These are phyloP conservation scores for Ictalurus furcatus DNA, from an alignment of 2,113 vertebrate genomes.

Conservation along the genomic window DNA sequence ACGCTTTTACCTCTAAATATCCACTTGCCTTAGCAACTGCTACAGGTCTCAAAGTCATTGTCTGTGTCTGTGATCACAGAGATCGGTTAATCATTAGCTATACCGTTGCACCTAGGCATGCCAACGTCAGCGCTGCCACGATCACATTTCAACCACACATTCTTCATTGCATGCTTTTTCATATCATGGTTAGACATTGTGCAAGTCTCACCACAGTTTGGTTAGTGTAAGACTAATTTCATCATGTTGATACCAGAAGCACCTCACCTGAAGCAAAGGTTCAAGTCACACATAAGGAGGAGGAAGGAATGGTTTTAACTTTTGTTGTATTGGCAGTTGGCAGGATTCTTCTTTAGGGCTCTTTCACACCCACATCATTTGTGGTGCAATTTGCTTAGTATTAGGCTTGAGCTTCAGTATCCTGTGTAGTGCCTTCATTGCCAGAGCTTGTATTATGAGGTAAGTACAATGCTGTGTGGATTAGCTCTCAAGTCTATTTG, in stretches of 20 bases:
- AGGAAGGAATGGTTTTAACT: not conserved
- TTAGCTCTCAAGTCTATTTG: not conserved
- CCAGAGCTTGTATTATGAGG: not conserved
- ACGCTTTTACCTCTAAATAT: constrained; percentile 10
- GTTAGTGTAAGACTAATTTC: not conserved
- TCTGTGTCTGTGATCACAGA: constrained; percentile 11
- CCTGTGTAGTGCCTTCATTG: not conserved
- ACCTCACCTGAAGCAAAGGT: not conserved
- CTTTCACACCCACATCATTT: not conserved
- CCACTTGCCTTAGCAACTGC: not conserved
- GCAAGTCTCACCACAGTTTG: not conserved
- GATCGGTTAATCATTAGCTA: constrained; percentile 46
- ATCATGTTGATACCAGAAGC: not conserved
- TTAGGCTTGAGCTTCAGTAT: not conserved
- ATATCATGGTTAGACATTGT: not conserved
- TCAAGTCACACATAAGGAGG: not conserved
- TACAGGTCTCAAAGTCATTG: not conserved
- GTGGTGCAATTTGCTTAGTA: not conserved
- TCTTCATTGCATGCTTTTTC: not conserved
- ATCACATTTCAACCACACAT: not conserved
- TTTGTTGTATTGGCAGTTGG: not conserved
- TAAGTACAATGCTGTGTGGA: not conserved
- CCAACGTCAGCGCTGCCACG: not conserved
- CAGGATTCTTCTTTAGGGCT: not conserved
- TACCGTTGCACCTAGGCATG: constrained; percentile 32